Evolutionary conservation across 2,888 invertebrate genomes (phyloP).

Genomic region (Chalcosyrphus nemorum): DNA sequence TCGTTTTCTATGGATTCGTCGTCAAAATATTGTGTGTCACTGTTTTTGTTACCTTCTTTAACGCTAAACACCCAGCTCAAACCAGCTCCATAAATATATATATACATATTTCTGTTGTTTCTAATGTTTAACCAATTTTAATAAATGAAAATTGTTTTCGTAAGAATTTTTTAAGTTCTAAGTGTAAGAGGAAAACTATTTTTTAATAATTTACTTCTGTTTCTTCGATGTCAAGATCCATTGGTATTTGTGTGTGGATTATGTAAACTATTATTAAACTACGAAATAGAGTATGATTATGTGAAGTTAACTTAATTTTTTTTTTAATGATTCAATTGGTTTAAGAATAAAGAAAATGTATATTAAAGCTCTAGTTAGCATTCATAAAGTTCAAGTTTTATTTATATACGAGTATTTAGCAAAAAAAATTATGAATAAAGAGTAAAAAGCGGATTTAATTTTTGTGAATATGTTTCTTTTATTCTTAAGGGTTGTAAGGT

Average conservation of each 20-base stretch:
- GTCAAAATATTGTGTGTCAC: constrained; percentile 25
- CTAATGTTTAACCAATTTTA: constrained; percentile 52
- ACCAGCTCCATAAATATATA: constrained; percentile 48
- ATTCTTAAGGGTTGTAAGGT: constrained; percentile 43
- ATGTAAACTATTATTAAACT: constrained; percentile 69
- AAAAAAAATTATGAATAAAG: constrained; percentile 55
- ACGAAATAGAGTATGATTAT: constrained; percentile 57
- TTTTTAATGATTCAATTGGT: constrained; percentile 17
- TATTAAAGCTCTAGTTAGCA: constrained; percentile 63
- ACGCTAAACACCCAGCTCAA: constrained; percentile 70
- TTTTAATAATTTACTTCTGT: constrained; percentile 31
- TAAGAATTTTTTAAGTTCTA: neutral
- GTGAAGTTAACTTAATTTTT: constrained; percentile 45
- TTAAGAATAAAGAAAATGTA: constrained; percentile 37
- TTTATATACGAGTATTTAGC: constrained; percentile 44
- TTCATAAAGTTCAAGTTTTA: constrained; percentile 38
- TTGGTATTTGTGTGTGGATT: constrained; percentile 37
- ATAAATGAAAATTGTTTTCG: constrained; percentile 34
- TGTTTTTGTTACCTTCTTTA: constrained; percentile 41
- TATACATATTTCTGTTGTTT: constrained; percentile 18
- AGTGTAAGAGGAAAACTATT: neutral
- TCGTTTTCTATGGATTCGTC: neutral
- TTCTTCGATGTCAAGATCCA: constrained; percentile 33
- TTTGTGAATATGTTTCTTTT: constrained; percentile 4
- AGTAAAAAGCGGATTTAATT: constrained; percentile 39